Evolutionary conservation across 2,113 vertebrate species (phyloP).

Genomic region (Mirounga angustirostris): DNA sequence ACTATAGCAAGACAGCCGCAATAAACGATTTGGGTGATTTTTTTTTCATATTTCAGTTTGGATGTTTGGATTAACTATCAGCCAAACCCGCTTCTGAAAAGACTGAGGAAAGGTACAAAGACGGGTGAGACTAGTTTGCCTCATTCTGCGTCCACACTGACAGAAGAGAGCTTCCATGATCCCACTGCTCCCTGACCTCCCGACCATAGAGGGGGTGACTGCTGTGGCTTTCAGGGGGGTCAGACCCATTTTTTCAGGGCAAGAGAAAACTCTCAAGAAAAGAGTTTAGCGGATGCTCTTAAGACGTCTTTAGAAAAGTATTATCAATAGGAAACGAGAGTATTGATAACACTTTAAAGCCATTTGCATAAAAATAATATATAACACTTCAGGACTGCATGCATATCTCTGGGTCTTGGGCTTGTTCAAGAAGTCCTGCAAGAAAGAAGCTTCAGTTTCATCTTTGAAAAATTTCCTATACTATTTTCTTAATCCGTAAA

Average conservation of each 20-base stretch:
- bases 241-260: background rate
- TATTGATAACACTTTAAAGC: background rate
- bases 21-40: background rate
- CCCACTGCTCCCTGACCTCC: accelerated
- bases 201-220: background rate
- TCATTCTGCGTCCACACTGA: background rate
- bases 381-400: background rate
- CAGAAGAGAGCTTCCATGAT: background rate
- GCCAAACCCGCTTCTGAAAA: background rate
- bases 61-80: constrained; percentile 68
- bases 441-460: background rate
- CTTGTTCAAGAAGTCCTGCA: background rate
- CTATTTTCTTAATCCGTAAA: background rate
- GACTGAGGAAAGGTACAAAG: background rate
- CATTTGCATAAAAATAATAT: background rate
- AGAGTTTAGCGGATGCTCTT: background rate
- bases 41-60: constrained; percentile 36
- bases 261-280: background rate
- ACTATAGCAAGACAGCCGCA: background rate
- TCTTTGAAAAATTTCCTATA: background rate
- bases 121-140: background rate
- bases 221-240: background rate
- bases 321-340: background rate
- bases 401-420: background rate
- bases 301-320: background rate